Evolutionary conservation across 2,113 vertebrate species (phyloP), one percentile per base, ranked within the genome.

Genomic region (Hydropotes inermis): DNA sequence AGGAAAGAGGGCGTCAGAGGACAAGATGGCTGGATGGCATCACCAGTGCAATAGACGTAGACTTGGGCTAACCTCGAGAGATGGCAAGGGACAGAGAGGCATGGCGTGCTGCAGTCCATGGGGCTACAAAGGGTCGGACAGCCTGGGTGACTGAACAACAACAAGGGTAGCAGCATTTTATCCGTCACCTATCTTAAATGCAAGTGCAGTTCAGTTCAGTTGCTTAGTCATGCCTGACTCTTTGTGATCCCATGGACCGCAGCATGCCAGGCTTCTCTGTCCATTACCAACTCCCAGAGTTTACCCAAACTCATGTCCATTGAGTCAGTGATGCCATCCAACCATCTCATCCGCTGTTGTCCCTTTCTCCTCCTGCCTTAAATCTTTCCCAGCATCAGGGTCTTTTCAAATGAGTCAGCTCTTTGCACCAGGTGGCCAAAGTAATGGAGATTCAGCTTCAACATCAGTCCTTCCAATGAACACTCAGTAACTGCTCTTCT

Each of bases 21-120:
- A 74, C 1, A 5, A 39, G n/a, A 25, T 74, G 67, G 67, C 11
- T 39, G 67, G n/a, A 74, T 74, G 36, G 67, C 2, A 39, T 74
- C 67, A 74, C 21, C 67, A 39, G 3, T 25, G 19, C 36, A 74
- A 25, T 39, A 36, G 67, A 74, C 10, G 0, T 25, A 39, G 23
- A 39, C 67, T 39, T 74, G 36, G 36, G 36, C 10, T 39, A 25
- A 74, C 21, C 19, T 12, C 0, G 0, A 0, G 0, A 74, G 36
- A 74, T 13, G 67, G 19, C 67, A 39, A 74, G 36, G 11, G 67
- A 74, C n/a, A 74, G 10, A 70, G 67, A 39, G 21, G 19, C 67
- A 39, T 13, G 67, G 10, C 0, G 5, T 39, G 19, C 64, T 70
- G n/a, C 64, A 70, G n/a, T 36, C 19, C n/a, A 36, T 36, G n/a